Evolutionary conservation across 2,888 invertebrate species (phyloP), one percentile per base, ranked within the genome.

Genomic region (Ophonus ardosiacus): DNA sequence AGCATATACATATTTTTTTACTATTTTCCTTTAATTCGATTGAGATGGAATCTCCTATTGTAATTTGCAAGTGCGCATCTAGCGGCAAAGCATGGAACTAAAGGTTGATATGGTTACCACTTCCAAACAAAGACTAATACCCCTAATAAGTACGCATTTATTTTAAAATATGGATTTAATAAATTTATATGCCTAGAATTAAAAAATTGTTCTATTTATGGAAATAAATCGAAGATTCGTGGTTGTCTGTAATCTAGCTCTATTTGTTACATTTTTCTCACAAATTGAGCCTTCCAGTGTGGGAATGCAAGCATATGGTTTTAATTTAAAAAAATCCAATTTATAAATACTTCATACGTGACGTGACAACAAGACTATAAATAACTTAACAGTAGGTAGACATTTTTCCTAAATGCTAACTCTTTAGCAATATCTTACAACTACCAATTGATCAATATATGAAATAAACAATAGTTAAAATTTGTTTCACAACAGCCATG

Each of bases 391-490:
- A 43, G 71, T 74, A 74, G 71, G 71, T 40, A 43, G 71, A 43
- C 15, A 74, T 74, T 74, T 74, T 74, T 74, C 17, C 43, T 18
- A 74, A 74, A 43, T 74, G 71, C 40, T 18, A 43, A 74, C 15
- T 74, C 40, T 74, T 74, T 74, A 74, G 71, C 71, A 74, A 74
- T 74, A 40, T 3, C 43, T 74, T 74, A 43, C 71, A 74, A 74
- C 40, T 43, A 51, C 10, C 71, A 74, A 74, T 74, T 74, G 71
- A 74, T 74, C 71, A 74, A 74, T 74, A 43, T 74, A 43, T 51
- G 71, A 74, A 51, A 43, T 74, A 74, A 74, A 74, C 71, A 74
- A 74, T 74, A 43, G 71, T 74, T 74, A 74, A 74, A 43, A 18
- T 74, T 74, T 18, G 71, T 74, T 74, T 43, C 71, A 74, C 71